A percentile compares a stretch with the other conserved stretches of the same genome.
These are phyloP conservation scores for Hyposmocoma kahamanoa DNA, from an alignment of 1,140 invertebrate species.

Conservation along the genomic window DNA sequence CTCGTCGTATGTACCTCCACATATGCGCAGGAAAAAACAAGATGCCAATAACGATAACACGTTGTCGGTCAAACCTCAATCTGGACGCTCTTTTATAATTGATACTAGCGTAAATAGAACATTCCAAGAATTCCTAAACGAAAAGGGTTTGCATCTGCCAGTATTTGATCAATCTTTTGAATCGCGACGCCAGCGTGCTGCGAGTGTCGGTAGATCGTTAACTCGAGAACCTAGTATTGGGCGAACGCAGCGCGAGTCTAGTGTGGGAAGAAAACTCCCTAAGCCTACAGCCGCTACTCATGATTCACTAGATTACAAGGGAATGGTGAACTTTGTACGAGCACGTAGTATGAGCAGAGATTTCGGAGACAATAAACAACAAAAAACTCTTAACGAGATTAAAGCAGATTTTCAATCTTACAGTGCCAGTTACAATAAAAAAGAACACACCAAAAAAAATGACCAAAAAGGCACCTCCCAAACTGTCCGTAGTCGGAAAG, in stretches of 20 bases:
- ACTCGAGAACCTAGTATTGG: constrained; percentile 20
- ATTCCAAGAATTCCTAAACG: constrained; percentile 33
- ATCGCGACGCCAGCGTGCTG: constrained; percentile 40
- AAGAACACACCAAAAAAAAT: constrained; percentile 4
- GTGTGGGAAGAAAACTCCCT: constrained; percentile 8
- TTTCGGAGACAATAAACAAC: constrained; percentile 11
- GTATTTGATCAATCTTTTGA: constrained; percentile 25
- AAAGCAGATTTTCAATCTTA: constrained; percentile 51
- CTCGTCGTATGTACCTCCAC: constrained; percentile 8
- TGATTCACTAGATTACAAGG: constrained; percentile 3
- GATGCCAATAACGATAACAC: constrained; percentile 22
- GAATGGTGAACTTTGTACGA: constrained; percentile 28
- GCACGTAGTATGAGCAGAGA: constrained; percentile 57
- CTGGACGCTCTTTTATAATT: constrained; percentile 42
- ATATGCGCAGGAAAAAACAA: constrained; percentile 8
- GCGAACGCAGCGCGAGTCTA: constrained; percentile 7
- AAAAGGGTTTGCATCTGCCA: constrained; percentile 13
- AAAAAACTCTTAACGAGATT: constrained; percentile 42
- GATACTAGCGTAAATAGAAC: constrained; percentile 47
- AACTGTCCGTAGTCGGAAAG: too few relatives aligned
- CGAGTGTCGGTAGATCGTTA: constrained; percentile 46
- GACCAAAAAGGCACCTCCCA: too few relatives aligned
- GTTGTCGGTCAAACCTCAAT: constrained; percentile 29
- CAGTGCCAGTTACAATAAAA: constrained; percentile 20
- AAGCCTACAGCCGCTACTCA: constrained; percentile 1